Base-by-base conservation (phyloP, 2,113 vertebrate species). In the Miniopterus natalensis region DNA sequence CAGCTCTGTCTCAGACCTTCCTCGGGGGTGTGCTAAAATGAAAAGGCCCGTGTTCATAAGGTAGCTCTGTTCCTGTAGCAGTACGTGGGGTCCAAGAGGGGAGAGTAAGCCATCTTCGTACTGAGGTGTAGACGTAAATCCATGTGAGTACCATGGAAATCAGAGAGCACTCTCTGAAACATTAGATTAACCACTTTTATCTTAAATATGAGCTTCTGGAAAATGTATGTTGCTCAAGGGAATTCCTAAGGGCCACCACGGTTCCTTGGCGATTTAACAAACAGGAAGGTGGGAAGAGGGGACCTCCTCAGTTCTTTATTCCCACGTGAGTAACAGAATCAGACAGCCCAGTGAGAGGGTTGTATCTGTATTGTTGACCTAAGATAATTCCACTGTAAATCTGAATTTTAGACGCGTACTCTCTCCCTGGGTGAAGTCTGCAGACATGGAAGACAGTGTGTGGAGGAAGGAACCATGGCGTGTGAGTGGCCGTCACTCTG, bases 121-220 rank as follows among this genome's bases (percentile, higher is more conserved):
- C 59, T 40, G 59, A 66, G 51, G 20, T 78, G 25, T 55, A 55
- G 15, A 80, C 78, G 77, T 61, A 94, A 90, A 93, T 92, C 86
- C 53, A 2, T 31, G 55, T 55, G 53, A 47, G 90, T 90, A 66
- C 75, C 87, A 84, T 55, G 89, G 89, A 95, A 95, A 80, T 97
- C 83, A 84, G 88, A 88, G 25, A 77, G 47, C 13, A 9, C 21
- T 89, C 89, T 20, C 61, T 73, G 49, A 85, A 96, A 71, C 65
- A 85, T 68, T 88, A 74, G 91, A 73, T 61, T 81, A 89, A 14
- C 40, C 29, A 10, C n/a, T 63, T 79, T 5, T 51, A 31, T 63
- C 47, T 93, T 95, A 92, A 87, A 75, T 78, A 70, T 63, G 79
- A 66, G 78, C 42, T 73, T 96, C 91, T 87, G 61, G 13, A 79